phyloP scores from a whole-genome alignment of 2,113 vertebrate species.

The cattle (Bos taurus) region ARS-UCD2.0 NC_037332.1:72419001-72419500 shows the following conservation, averaged over 20 bases:
- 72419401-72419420: not conserved
- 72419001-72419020: not conserved
- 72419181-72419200: not conserved
- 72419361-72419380: not conserved
- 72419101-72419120: not conserved
- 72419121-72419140: not conserved
- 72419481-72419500: not conserved
- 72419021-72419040: not conserved
- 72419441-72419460: not conserved
- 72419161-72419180: not conserved
- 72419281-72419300: not conserved
- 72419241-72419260: not conserved
- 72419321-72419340: not conserved
- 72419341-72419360: not conserved
- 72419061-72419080: not conserved
- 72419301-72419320: not conserved
- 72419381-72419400: not conserved
- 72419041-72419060: conserved; percentile 2
- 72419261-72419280: not conserved
- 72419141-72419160: not conserved
- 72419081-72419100: not conserved
- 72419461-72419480: not conserved
- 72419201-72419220: not conserved
- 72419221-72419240: not conserved
- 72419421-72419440: not conserved